Evolutionary conservation across 2,797 vertebrate species (phyloP).

Genomic region (Falco berigora): DNA sequence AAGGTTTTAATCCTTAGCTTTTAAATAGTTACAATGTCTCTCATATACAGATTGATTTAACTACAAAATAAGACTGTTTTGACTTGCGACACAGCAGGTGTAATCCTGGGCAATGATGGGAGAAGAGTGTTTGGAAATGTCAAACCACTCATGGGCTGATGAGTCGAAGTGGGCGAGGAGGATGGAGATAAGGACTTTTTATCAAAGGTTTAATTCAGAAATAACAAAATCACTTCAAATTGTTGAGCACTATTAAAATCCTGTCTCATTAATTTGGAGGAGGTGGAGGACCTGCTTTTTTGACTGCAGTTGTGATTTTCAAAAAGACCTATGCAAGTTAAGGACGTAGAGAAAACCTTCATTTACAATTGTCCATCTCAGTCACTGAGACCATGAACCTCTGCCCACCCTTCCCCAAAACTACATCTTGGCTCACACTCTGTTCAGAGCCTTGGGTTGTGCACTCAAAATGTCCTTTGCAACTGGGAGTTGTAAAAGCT

Average conservation of each 20-base stretch:
- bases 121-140: conserved; percentile 10
- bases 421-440: neutral
- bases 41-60: neutral
- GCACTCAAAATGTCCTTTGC: neutral
- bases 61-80: neutral
- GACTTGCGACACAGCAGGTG: neutral
- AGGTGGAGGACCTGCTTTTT: neutral
- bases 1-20: neutral
- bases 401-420: neutral
- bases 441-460: neutral
- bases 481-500: neutral
- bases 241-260: neutral
- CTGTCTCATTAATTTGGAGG: neutral
- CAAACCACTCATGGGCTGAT: neutral
- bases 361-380: neutral
- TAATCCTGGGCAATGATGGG: neutral
- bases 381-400: neutral
- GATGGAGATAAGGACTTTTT: neutral
- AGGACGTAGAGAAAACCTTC: neutral
- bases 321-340: neutral
- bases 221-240: conserved; percentile 10
- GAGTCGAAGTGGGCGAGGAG: neutral
- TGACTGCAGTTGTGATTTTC: neutral
- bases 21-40: neutral
- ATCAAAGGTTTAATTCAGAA: neutral